These are phyloP conservation scores for Gymnarchus niloticus DNA, from an alignment of 2,113 vertebrate genomes.

Conservation along the genomic window DNA sequence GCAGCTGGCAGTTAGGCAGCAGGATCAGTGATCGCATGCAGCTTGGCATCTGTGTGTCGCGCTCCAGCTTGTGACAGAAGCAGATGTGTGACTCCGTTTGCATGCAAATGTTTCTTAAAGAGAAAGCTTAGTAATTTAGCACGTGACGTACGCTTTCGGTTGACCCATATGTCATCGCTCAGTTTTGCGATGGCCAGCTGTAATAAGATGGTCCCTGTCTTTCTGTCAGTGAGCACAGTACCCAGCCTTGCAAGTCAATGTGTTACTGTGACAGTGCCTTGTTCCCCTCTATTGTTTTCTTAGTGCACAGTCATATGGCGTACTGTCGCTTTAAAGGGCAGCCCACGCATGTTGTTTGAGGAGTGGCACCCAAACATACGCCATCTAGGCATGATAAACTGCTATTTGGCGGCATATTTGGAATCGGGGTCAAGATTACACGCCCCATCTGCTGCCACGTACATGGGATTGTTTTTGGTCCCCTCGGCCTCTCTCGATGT, in stretches of 20 bases:
- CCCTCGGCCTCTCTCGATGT: too few species aligned
- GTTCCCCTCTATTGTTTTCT: background rate
- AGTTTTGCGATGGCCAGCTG: background rate
- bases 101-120: background rate
- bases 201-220: background rate
- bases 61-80: too few species aligned
- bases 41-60: background rate
- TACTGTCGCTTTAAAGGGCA: background rate
- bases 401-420: background rate
- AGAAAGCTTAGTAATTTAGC: background rate
- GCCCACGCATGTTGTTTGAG: background rate
- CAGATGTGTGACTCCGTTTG: background rate
- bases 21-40: background rate
- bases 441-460: background rate
- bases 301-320: background rate
- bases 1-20: background rate
- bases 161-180: background rate
- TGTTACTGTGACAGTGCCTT: background rate
- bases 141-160: background rate
- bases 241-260: background rate
- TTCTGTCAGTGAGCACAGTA: background rate
- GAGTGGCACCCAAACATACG: background rate
- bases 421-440: background rate
- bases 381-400: background rate
- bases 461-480: too few species aligned